phyloP scores from a whole-genome alignment of 2,888 invertebrate species.

The Pachycephus smyrnensis region DNA sequence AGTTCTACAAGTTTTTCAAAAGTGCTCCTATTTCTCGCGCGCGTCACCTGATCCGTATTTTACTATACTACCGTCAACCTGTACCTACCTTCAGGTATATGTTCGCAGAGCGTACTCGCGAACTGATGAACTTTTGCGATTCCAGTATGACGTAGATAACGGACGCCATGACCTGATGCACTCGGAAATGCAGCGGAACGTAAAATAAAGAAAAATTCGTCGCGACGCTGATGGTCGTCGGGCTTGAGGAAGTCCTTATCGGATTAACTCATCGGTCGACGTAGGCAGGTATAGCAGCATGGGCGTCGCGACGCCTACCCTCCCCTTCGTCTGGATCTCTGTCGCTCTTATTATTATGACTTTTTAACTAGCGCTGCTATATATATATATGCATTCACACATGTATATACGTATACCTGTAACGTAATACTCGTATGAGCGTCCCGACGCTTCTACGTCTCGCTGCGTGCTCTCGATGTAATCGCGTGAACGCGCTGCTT shows the following conservation, averaged over 20 bases:
- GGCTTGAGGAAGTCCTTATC: neutral
- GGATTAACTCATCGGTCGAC: neutral
- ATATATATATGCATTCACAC: neutral
- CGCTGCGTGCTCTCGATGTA: neutral
- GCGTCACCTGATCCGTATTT: too few species aligned
- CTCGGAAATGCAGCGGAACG: neutral
- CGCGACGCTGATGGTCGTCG: neutral
- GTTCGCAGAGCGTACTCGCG: neutral
- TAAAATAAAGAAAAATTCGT: neutral
- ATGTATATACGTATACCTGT: neutral
- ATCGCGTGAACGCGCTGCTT: neutral
- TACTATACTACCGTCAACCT: neutral
- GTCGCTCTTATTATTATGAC: neutral
- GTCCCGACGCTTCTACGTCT: neutral
- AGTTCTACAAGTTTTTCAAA: too few species aligned
- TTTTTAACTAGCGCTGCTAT: neutral
- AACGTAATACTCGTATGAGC: neutral
- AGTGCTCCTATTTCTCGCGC: too few species aligned
- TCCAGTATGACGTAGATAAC: neutral
- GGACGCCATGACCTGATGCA: neutral
- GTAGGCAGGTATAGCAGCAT: neutral
- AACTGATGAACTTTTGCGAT: neutral
- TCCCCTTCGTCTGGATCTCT: neutral
- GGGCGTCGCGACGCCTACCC: neutral
- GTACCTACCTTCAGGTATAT: neutral